phyloP scores from a whole-genome alignment of 2,797 vertebrate genomes.

The Xyrichtys novacula region DNA sequence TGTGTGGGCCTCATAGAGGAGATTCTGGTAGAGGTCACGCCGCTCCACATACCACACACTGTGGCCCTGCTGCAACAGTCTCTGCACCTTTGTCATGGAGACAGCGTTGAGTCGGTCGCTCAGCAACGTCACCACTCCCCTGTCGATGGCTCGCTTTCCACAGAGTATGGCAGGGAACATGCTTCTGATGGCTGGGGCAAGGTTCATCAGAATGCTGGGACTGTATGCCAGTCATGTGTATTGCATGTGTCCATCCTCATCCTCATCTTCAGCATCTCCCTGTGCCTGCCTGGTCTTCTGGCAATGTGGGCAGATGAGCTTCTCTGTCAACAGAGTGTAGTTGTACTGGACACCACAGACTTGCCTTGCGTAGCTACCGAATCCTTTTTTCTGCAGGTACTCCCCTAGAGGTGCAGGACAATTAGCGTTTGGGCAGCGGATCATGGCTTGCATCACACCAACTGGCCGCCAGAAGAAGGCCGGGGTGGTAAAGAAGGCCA shows the following conservation, averaged over 20 bases:
- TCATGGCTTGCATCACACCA: slow-evolving; percentile 19
- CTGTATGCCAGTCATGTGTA: slow-evolving; percentile 23
- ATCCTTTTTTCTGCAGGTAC: slow-evolving; percentile 23
- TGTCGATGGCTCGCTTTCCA: slow-evolving; percentile 14
- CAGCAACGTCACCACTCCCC: slow-evolving; percentile 11
- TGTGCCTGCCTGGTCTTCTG: neutral
- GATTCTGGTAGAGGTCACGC: slow-evolving; percentile 11
- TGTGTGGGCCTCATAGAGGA: slow-evolving; percentile 17
- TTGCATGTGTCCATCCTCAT: neutral
- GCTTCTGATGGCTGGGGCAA: slow-evolving; percentile 15
- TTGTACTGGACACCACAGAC: slow-evolving; percentile 9
- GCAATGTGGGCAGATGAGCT: slow-evolving; percentile 15
- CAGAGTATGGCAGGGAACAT: slow-evolving; percentile 27
- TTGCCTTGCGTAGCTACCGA: slow-evolving; percentile 13
- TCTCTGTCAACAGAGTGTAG: slow-evolving; percentile 19
- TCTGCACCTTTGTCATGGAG: slow-evolving; percentile 19
- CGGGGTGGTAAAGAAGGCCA: slow-evolving; percentile 23
- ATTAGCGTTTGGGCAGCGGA: slow-evolving; percentile 20
- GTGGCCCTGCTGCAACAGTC: slow-evolving; percentile 3
- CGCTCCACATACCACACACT: neutral
- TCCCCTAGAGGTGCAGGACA: slow-evolving; percentile 15
- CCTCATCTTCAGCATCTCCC: neutral
- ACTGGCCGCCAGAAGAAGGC: slow-evolving; percentile 26
- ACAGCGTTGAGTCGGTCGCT: slow-evolving; percentile 14
- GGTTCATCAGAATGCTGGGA: slow-evolving; percentile 19